A percentile compares a stretch with the other conserved stretches of the same genome.
Conservation (phyloP, 2,888 invertebrate genomes). For the Zele albiditarsus region DNA sequence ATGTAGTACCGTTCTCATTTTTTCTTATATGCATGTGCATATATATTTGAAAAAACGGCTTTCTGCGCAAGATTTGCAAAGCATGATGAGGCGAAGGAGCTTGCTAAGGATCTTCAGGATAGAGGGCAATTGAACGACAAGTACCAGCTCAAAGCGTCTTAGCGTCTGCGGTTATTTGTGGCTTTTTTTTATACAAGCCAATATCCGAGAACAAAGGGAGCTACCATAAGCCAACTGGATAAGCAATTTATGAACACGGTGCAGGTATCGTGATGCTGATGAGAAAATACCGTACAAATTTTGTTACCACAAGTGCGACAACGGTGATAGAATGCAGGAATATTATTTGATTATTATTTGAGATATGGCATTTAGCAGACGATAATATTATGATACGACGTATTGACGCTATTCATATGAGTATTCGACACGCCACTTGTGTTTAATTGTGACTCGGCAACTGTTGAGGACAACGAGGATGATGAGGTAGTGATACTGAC, state of each 20-base stretch:
- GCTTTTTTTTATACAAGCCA: slow-evolving; percentile 11
- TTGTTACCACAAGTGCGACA: slow-evolving; percentile 23
- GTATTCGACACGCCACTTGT: background rate
- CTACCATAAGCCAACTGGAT: slow-evolving; percentile 13
- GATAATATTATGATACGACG: slow-evolving; percentile 2
- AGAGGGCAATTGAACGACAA: slow-evolving; percentile 4
- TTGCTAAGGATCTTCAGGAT: slow-evolving; percentile 33
- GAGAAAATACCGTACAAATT: slow-evolving; percentile 35
- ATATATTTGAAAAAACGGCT: background rate
- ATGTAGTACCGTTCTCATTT: background rate
- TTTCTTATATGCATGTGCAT: background rate
- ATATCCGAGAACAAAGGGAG: slow-evolving; percentile 33
- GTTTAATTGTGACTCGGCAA: slow-evolving; percentile 28
- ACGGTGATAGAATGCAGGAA: slow-evolving; percentile 10
- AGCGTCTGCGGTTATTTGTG: slow-evolving; percentile 22
- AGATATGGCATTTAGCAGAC: background rate
- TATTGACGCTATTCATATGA: background rate
- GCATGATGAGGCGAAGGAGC: slow-evolving; percentile 1
- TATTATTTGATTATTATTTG: slow-evolving; percentile 17
- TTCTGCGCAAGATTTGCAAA: slow-evolving; percentile 7
- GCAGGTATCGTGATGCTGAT: slow-evolving; percentile 19
- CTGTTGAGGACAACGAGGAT: slow-evolving; percentile 32
- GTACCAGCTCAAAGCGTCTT: slow-evolving; percentile 41
- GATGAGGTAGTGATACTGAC: slow-evolving; percentile 60
- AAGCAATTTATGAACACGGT: slow-evolving; percentile 15